Percentiles rank a stretch among this genome's conserved stretches.
phyloP scores from a whole-genome alignment of 2,797 vertebrate species.

The Botia kubotai region DNA sequence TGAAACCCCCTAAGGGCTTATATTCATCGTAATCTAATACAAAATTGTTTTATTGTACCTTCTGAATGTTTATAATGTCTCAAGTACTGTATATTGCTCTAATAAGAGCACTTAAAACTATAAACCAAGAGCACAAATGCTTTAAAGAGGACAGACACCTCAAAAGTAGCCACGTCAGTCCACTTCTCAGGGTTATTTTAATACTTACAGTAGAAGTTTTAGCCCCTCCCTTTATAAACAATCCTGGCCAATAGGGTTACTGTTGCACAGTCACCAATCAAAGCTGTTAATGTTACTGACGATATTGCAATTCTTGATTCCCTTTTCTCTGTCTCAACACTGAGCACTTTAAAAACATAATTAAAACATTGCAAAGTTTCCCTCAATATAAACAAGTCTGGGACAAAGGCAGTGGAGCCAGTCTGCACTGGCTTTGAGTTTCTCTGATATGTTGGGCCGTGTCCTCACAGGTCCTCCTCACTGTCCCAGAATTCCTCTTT shows the following conservation, averaged over 20 bases:
- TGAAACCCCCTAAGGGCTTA: background rate
- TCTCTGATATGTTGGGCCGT: background rate
- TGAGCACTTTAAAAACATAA: background rate
- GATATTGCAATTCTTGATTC: background rate
- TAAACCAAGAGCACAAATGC: background rate
- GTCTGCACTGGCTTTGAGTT: background rate
- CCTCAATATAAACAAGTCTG: background rate
- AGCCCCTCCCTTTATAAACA: background rate
- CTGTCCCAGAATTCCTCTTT: conserved; percentile 66
- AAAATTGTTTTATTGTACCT: background rate
- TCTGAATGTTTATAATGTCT: background rate
- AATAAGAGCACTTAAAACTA: background rate
- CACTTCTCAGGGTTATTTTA: background rate
- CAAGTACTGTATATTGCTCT: background rate
- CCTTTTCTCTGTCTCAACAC: background rate
- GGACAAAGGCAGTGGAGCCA: background rate
- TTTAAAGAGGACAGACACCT: conserved; percentile 7
- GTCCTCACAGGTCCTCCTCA: conserved; percentile 68
- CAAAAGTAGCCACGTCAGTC: background rate
- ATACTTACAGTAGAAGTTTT: background rate
- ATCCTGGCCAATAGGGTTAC: background rate
- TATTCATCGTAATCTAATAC: background rate
- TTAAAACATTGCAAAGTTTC: background rate
- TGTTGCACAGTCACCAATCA: background rate
- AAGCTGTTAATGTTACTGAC: background rate